Base-by-base conservation (phyloP, 2,113 vertebrate genomes). In the Corythoichthys intestinalis region DNA sequence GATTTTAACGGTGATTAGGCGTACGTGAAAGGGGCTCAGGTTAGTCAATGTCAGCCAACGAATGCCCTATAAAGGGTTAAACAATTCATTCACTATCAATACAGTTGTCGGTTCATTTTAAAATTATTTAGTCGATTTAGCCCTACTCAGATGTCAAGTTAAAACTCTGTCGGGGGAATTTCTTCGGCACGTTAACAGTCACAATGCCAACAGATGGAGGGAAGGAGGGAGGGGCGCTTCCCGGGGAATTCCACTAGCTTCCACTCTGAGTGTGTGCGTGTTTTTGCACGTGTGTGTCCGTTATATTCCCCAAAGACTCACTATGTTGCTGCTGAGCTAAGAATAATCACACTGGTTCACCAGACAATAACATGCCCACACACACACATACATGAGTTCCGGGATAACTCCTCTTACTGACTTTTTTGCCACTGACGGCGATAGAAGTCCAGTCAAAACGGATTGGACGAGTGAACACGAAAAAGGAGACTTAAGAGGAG, bases 231-330 rank as follows among this genome's bases (percentile, higher is more conserved):
- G 75, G 84, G 83, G 81, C 75, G 81, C 81, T 83, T 86, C 82
- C 77, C 70, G 86, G 81, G 89, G 83, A 88, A 83, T 83, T 87
- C 83, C 82, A 85, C 79, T 76, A 83, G 66, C 71, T 67, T 12
- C 48, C 35, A 70, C 61, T 65, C 41, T 70, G 46, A 49, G 66
- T 69, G 58, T 69, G 62, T 65, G 59, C 57, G 67, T 57, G 62
- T 56, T 60, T 66, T 73, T 71, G 76, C 67, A 44, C 67, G 57
- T 53, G 58, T 65, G 67, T 87, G 88, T 88, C 85, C 86, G 71
- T 84, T 86, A 78, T 80, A 85, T 79, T 86, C 84, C 84, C 84
- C 28, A 35, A 71, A 82, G 84, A 84, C 83, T 59, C 2, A 34
- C 77, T 74, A 63, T 72, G 84, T 65, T 79, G 84, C 66, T 77